Conservation (phyloP, 2,888 invertebrate species). For the Chaitophorus viminalis region DNA sequence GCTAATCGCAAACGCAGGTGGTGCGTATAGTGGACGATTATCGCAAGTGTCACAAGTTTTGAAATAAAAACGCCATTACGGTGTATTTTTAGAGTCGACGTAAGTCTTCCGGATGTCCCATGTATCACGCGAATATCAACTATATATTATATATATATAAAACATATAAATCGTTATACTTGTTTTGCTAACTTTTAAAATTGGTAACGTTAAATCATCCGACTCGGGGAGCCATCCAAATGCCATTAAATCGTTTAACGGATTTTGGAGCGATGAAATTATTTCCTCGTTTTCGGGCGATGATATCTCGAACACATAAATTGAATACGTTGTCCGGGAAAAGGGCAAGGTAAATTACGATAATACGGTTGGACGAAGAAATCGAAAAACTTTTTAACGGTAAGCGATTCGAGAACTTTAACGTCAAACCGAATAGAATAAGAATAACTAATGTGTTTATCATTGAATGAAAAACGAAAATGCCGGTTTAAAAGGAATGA, state of each 20-base stretch:
- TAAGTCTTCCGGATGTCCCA: no score
- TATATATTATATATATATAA: no score
- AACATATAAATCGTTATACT: not conserved
- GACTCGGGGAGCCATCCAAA: not conserved
- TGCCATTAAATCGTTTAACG: constrained; percentile 48
- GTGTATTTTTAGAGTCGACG: no score
- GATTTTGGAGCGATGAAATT: constrained; percentile 38
- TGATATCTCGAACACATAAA: constrained; percentile 56
- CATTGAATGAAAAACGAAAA: constrained; percentile 34
- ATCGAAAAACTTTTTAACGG: constrained; percentile 53
- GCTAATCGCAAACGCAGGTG: no score
- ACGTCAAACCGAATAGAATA: constrained; percentile 7
- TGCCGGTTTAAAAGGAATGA: not conserved
- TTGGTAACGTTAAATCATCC: constrained; percentile 49
- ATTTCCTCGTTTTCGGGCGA: constrained; percentile 53
- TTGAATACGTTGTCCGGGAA: constrained; percentile 47
- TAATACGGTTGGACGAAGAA: constrained; percentile 44
- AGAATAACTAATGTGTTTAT: constrained; percentile 24
- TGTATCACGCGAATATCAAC: not conserved
- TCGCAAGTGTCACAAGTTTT: no score
- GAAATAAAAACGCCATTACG: no score
- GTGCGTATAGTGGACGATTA: no score
- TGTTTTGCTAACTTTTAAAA: constrained; percentile 38
- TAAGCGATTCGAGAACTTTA: constrained; percentile 26
- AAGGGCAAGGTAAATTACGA: constrained; percentile 41